phyloP scores from a whole-genome alignment of 1,140 invertebrate species.

The Saccostrea echinata region DNA sequence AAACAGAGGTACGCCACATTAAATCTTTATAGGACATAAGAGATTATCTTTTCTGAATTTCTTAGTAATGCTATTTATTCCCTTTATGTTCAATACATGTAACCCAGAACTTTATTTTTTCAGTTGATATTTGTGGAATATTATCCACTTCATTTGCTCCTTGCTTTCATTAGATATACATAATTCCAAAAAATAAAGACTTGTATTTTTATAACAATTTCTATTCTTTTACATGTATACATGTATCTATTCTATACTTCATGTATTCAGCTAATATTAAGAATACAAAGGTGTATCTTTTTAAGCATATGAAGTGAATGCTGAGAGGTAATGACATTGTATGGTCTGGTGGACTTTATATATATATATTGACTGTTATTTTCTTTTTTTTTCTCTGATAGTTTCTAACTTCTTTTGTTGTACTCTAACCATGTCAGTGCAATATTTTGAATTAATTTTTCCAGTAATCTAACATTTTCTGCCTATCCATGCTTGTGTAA shows the following conservation, averaged over 20 bases:
- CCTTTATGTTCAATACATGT: too few species aligned
- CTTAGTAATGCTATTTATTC: too few species aligned
- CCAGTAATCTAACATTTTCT: not conserved
- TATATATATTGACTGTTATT: not conserved
- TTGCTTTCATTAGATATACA: too few species aligned
- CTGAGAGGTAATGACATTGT: conserved; percentile 3
- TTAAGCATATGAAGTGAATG: not conserved
- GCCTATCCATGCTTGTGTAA: not conserved
- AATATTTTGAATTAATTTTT: not conserved
- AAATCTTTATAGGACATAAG: not conserved
- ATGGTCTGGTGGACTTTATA: not conserved
- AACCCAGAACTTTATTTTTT: too few species aligned
- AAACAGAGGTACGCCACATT: conserved; percentile 54
- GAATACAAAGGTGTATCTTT: not conserved
- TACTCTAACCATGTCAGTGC: not conserved
- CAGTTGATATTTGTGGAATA: too few species aligned
- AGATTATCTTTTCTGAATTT: not conserved
- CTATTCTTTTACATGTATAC: too few species aligned
- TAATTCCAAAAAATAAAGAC: too few species aligned
- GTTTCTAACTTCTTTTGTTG: not conserved
- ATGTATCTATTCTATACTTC: too few species aligned
- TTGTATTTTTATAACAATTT: too few species aligned
- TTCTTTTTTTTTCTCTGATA: not conserved
- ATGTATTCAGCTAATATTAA: not conserved
- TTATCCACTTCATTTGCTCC: too few species aligned